These are phyloP conservation scores for Teleogryllus occipitalis DNA, from an alignment of 1,140 invertebrate species.

Conservation along the genomic window DNA sequence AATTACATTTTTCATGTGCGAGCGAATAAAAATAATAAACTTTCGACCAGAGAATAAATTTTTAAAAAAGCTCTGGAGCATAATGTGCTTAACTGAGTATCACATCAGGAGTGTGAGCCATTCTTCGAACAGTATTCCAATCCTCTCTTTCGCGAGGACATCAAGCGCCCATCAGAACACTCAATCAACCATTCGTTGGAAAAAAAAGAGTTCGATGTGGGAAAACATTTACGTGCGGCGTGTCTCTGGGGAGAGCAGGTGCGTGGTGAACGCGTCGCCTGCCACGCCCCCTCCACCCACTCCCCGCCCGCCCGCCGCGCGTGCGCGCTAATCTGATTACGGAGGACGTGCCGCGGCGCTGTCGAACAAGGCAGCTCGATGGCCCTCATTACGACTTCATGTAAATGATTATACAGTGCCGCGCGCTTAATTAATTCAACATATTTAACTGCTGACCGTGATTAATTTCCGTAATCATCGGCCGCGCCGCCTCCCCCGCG, in stretches of 20 bases:
- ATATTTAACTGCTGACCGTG: slow-evolving; percentile 3
- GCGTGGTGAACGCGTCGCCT: neutral
- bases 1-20: too few species aligned
- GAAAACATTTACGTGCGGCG: neutral
- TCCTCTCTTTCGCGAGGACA: too few species aligned
- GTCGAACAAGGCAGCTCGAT: neutral
- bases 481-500: neutral
- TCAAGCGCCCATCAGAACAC: too few species aligned
- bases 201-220: too few species aligned
- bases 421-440: slow-evolving; percentile 4
- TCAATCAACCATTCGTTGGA: too few species aligned
- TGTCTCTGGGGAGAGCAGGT: too few species aligned
- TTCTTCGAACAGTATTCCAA: too few species aligned
- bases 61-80: too few species aligned
- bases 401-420: neutral
- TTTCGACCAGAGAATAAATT: too few species aligned
- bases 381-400: neutral
- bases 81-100: too few species aligned
- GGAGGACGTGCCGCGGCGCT: neutral
- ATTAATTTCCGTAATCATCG: slow-evolving; percentile 4
- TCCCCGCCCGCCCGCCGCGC: neutral
- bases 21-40: too few species aligned
- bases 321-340: neutral
- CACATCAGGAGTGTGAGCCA: too few species aligned
- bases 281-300: neutral